phyloP scores from a whole-genome alignment of 2,888 invertebrate species.

The Tolmerus cingulatus region DNA sequence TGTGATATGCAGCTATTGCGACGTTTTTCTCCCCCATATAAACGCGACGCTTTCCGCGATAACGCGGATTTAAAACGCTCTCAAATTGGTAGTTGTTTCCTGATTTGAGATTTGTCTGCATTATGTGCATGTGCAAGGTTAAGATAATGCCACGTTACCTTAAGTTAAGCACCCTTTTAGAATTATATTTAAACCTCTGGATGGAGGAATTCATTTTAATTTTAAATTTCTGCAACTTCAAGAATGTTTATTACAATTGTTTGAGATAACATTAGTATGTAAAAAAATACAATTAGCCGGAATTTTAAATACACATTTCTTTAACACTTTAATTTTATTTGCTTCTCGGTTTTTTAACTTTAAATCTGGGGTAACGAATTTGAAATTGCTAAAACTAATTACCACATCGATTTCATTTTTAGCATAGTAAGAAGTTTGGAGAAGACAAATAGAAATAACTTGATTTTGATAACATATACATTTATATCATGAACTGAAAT shows the following conservation, averaged over 20 bases:
- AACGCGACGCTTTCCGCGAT: background rate
- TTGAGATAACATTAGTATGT: too few species aligned
- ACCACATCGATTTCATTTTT: too few species aligned
- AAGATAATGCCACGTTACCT: background rate
- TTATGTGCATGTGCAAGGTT: background rate
- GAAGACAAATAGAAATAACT: too few species aligned
- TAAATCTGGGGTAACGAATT: too few species aligned
- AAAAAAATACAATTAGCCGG: too few species aligned
- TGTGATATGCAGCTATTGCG: background rate
- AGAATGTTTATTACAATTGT: background rate
- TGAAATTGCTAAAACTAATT: too few species aligned
- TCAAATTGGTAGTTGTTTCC: background rate
- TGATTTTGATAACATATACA: too few species aligned
- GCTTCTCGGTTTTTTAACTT: too few species aligned
- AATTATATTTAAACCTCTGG: background rate
- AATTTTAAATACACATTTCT: too few species aligned
- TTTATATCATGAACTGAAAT: too few species aligned
- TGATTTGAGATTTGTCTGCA: background rate
- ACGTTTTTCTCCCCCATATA: background rate
- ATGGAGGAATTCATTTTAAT: background rate
- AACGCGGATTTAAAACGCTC: background rate
- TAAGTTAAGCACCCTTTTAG: background rate
- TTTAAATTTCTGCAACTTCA: background rate
- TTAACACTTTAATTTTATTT: too few species aligned
- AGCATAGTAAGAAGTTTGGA: too few species aligned